Percentiles rank a stretch among this genome's conserved stretches.
These are phyloP conservation scores for Branchellion lobata DNA, from an alignment of 2,888 invertebrate genomes.

Conservation along the genomic window DNA sequence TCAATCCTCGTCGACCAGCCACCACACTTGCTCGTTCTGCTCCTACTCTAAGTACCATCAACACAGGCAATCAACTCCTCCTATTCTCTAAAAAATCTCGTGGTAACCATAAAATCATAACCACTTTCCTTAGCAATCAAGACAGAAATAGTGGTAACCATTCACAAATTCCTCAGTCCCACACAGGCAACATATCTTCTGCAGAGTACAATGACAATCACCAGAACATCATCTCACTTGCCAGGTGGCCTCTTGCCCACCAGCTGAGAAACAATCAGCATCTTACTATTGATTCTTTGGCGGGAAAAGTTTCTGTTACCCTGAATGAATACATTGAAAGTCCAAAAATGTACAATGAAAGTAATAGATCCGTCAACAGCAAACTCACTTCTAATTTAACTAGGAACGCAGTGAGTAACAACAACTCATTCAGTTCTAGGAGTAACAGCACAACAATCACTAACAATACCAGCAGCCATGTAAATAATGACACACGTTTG, in stretches of 20 bases:
- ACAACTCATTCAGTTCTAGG: not conserved
- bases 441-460: not conserved
- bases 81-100: not conserved
- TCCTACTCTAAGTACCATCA: slow-evolving; percentile 36
- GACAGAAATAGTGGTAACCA: slow-evolving; percentile 4
- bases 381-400: slow-evolving; percentile 7
- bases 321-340: slow-evolving; percentile 46
- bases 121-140: not conserved
- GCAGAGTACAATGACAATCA: not conserved
- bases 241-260: slow-evolving; percentile 45
- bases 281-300: slow-evolving; percentile 39
- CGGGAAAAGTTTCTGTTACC: slow-evolving; percentile 4
- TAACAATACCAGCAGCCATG: not conserved
- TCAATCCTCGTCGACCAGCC: slow-evolving; percentile 24
- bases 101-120: slow-evolving; percentile 16
- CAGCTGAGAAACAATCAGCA: not conserved
- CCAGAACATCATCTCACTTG: slow-evolving; percentile 41
- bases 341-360: slow-evolving; percentile 9
- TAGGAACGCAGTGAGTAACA: not conserved
- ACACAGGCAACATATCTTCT: not conserved
- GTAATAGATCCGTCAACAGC: slow-evolving; percentile 21
- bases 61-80: slow-evolving; percentile 26
- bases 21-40: slow-evolving; percentile 41
- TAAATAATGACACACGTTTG: not conserved
- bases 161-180: not conserved